A percentile compares a stretch with the other conserved stretches of the same genome.
Conservation (phyloP, 2,113 vertebrate genomes). For the Reinhardtius hippoglossoides region DNA sequence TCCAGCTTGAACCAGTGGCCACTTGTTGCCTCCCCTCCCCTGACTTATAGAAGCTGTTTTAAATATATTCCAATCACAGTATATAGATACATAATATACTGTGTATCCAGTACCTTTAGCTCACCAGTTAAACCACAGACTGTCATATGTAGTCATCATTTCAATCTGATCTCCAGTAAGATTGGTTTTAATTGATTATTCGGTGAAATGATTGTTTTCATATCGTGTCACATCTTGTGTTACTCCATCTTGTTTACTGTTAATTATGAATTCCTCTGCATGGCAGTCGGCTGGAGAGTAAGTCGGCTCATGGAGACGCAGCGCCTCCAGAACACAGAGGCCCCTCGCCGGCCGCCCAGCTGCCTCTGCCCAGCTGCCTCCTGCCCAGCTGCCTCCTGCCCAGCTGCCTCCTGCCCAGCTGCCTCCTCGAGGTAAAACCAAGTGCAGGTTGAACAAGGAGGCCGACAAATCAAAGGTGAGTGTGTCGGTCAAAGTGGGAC, state of each 20-base stretch:
- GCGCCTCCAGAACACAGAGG: neutral
- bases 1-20: slow-evolving; percentile 17
- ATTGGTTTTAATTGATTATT: too few relatives aligned
- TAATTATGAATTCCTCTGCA: neutral
- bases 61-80: neutral
- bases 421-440: slow-evolving; percentile 29
- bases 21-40: neutral
- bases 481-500: neutral
- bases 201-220: too few relatives aligned
- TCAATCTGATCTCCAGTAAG: too few relatives aligned
- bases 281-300: slow-evolving; percentile 29
- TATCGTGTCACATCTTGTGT: too few relatives aligned
- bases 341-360: neutral
- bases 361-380: too few relatives aligned
- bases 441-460: slow-evolving; percentile 31
- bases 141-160: neutral
- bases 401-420: too few relatives aligned
- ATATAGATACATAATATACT: neutral
- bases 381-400: too few relatives aligned
- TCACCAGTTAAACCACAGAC: neutral
- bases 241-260: neutral
- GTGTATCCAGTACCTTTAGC: neutral
- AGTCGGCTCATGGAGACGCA: neutral
- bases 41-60: neutral
- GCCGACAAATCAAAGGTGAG: slow-evolving; percentile 57